phyloP scores from a whole-genome alignment of 2,888 invertebrate genomes.

The Zaprionus bogoriensis region DNA sequence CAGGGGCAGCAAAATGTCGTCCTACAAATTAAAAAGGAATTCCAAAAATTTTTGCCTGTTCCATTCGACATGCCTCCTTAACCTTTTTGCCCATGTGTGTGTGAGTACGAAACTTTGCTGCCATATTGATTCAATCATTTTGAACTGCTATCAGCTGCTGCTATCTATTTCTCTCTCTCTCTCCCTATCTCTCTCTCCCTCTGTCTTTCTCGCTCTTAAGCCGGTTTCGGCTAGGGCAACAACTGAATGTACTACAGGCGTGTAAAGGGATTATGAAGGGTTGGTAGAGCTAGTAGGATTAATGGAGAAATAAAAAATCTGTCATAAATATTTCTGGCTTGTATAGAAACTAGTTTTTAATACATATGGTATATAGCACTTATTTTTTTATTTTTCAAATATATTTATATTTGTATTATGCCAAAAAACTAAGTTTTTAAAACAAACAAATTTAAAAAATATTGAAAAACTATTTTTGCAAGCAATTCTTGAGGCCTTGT shows the following conservation, averaged over 20 bases:
- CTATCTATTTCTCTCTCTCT: slow-evolving; percentile 15
- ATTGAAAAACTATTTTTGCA: no score
- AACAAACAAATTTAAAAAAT: no score
- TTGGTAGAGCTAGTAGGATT: neutral
- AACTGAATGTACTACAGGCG: neutral
- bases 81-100: slow-evolving; percentile 21
- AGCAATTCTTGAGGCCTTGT: no score
- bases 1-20: slow-evolving; percentile 74
- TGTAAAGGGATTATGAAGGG: neutral
- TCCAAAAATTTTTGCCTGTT: slow-evolving; percentile 58
- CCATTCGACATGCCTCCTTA: slow-evolving; percentile 51
- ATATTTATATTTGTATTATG: no score
- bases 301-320: neutral
- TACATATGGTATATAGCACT: no score
- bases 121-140: slow-evolving; percentile 69
- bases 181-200: neutral
- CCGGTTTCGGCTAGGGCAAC: neutral
- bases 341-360: neutral
- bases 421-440: no score
- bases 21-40: slow-evolving; percentile 78
- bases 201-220: neutral
- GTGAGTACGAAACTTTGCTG: slow-evolving; percentile 27
- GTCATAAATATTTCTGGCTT: neutral
- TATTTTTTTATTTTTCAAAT: no score
- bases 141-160: slow-evolving; percentile 53